These are phyloP conservation scores for Drosophila lacteicornis DNA, from an alignment of 1,140 invertebrate genomes.

Conservation along the genomic window DNA sequence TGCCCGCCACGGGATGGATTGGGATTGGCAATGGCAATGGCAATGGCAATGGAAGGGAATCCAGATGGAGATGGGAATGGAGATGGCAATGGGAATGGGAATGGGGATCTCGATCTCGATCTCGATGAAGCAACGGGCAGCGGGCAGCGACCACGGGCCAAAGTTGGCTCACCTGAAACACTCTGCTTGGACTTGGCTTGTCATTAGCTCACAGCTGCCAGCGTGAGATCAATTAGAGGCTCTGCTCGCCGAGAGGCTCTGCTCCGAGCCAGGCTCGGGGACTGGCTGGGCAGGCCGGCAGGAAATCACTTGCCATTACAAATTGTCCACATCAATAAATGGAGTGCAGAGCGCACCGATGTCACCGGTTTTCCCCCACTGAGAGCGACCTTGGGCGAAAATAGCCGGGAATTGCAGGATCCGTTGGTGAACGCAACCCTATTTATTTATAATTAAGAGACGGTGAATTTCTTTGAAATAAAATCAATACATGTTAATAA, in stretches of 20 bases:
- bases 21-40: conserved; percentile 10
- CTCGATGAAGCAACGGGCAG: conserved; percentile 3
- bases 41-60: not conserved
- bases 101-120: not conserved
- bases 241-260: conserved; percentile 16
- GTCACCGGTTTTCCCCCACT: conserved; percentile 24
- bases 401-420: not conserved
- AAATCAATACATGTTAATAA: too few relatives aligned
- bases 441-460: not conserved
- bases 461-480: not conserved
- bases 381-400: conserved; percentile 1
- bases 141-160: conserved; percentile 25
- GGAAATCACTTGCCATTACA: conserved; percentile 82
- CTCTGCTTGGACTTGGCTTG: conserved; percentile 71
- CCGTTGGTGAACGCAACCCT: too few relatives aligned
- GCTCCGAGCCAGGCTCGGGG: conserved; percentile 4
- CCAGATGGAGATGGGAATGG: not conserved
- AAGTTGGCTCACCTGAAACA: conserved; percentile 52
- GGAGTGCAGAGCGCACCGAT: conserved; percentile 44
- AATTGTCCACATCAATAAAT: conserved; percentile 83
- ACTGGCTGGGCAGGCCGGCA: conserved; percentile 46
- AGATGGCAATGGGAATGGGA: conserved; percentile 1
- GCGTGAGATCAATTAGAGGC: conserved; percentile 76
- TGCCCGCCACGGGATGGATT: conserved; percentile 52
- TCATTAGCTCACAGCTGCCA: conserved; percentile 79